Base-by-base conservation (phyloP, 1,140 invertebrate species). In the Tribolium madens region DNA sequence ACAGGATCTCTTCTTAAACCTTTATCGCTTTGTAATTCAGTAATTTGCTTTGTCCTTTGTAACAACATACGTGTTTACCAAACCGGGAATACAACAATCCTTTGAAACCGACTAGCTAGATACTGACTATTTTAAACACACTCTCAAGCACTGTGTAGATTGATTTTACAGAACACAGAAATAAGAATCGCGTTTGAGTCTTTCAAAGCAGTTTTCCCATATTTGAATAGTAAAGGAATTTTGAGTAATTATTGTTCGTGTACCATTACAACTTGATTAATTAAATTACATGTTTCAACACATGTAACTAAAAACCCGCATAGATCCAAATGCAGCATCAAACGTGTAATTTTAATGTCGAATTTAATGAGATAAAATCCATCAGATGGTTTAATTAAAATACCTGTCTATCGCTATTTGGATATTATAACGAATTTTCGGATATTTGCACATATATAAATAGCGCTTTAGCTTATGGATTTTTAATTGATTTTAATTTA, bases 31-130 rank as follows among this genome's bases (percentile, higher is more conserved):
- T 64, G 57, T 64, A 64, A 64, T 64, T 64, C 57, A 64, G 57
- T 64, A 64, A 64, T 33, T 64, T 14, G 53, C 53, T 64, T 64
- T 64, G 21, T 64, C 57, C 57, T 64, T 64, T 64, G 57, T 64
- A 64, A 64, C 57, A 21, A 60, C 57, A 64, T 13, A 13, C 26
- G 13, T 64, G 57, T 64, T 64, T 64, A 64, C 57, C 21, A 64
- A 64, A 64, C 57, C 17, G 26, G 9, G 53, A 21, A 26, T 60
- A 13, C 9, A 21, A 26, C 18, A 64, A 33, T 33, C 57, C 57
- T 64, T 64, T 64, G 57, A 64, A 33, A 21, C 26, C 13, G 36
- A 64, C 57, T 64, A 64, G 57, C 57, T 64, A 64, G 26, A 21
- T 26, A 17, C 18, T 57, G 17, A 17, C 3, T 57, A 64, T 64